Evolutionary conservation across 2,888 invertebrate species (phyloP), one percentile per base, ranked within the genome.

Genomic region (Hirtodrosophila cameraria): DNA sequence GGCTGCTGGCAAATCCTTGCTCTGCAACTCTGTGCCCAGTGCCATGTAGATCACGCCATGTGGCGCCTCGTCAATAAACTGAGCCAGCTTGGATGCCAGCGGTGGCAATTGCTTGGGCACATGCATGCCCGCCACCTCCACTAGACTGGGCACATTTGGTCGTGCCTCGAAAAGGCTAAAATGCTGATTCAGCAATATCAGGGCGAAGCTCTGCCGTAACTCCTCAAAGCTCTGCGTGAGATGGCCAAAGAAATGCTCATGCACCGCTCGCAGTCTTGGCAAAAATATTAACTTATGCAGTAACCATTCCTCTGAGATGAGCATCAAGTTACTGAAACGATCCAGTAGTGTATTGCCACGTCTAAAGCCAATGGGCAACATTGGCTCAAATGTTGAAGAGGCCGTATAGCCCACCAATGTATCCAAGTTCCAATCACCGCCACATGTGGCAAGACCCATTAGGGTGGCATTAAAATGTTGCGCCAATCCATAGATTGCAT

Each of bases 31-130:
- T 0, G 80, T 67, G 12, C 92, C 92, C 75, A 92, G 81, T 0
- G 91, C 87, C 68, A 92, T 91, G 49, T 90, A 89, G 2, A 92
- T 87, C 0, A 89, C 91, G 1, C 92, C 92, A 41, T 92, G 75
- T n/a, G 63, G 71, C 0, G 82, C 70, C 1, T 90, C 90, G 41
- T 92, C 90, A 1, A 92, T 62, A 33, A 91, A 91, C 11, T 76
- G 53, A 15, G 88, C 71, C 8, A 91, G 71, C 16, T 90, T 86
- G 2, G 8, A 13, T 0, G 90, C 86, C 2, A 90, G 45, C 1
- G 75, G 64, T 1, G 72, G 77, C 6, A 48, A n/a, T 20, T 79
- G 36, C 1, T 72, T 77, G 23, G 89, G 87, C 5, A 90, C 74
- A 59, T 90, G 90, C 57, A 90, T 75, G 1, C 90, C 90, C 0